Percentiles rank a stretch among this genome's conserved stretches.
Conservation (phyloP, 2,888 invertebrate species). For the Drosophila monieri region DNA sequence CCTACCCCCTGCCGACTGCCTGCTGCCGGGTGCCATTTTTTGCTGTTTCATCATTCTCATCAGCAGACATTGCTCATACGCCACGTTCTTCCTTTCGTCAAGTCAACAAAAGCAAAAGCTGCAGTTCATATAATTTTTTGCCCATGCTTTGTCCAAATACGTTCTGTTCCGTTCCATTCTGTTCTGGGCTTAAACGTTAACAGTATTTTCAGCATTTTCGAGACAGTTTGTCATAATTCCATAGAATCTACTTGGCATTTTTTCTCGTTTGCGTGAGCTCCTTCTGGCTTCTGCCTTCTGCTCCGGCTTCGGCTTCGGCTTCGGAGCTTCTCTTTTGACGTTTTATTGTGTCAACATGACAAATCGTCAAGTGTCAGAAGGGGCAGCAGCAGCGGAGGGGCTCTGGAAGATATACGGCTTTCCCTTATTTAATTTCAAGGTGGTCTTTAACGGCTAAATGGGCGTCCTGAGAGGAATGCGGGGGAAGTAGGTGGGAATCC, state of each 20-base stretch:
- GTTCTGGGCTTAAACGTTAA: slow-evolving; percentile 61
- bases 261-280: slow-evolving; percentile 36
- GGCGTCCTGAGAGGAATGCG: not conserved
- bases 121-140: slow-evolving; percentile 50
- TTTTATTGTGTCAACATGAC: slow-evolving; percentile 79
- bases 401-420: slow-evolving; percentile 11
- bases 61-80: slow-evolving; percentile 75
- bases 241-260: slow-evolving; percentile 62
- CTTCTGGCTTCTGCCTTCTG: not conserved
- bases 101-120: slow-evolving; percentile 64
- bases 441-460: slow-evolving; percentile 66
- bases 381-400: not conserved
- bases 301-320: slow-evolving; percentile 1
- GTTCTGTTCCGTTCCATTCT: slow-evolving; percentile 21
- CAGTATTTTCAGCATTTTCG: slow-evolving; percentile 79
- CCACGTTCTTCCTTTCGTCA: slow-evolving; percentile 57
- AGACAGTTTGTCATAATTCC: slow-evolving; percentile 80
- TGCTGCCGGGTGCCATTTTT: slow-evolving; percentile 65
- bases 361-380: slow-evolving; percentile 76
- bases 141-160: slow-evolving; percentile 23
- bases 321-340: slow-evolving; percentile 47
- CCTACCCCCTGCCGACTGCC: slow-evolving; percentile 49
- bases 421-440: slow-evolving; percentile 69
- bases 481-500: no score
- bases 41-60: slow-evolving; percentile 81